Evolutionary conservation across 2,888 invertebrate species (phyloP).

Genomic region (Sarcophaga caerulescens): DNA sequence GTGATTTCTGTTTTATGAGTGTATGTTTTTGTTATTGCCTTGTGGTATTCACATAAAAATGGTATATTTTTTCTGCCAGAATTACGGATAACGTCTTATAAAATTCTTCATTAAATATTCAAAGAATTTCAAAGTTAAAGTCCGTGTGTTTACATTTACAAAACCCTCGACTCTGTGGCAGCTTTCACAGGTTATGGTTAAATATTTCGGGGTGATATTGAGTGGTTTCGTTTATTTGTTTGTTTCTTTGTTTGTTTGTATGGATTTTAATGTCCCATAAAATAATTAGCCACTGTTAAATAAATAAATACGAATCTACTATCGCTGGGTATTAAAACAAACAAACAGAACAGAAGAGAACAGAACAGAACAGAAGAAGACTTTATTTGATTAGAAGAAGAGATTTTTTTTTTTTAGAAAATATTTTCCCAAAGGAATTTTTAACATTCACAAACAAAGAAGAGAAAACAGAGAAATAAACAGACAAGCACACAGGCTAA

Average conservation of each 20-base stretch:
- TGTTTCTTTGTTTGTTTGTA: constrained; percentile 23
- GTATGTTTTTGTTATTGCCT: background rate
- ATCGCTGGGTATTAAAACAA: background rate
- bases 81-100: constrained; percentile 43
- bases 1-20: background rate
- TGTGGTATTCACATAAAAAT: background rate
- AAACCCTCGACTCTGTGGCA: background rate
- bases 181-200: constrained; percentile 54
- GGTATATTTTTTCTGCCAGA: constrained; percentile 28
- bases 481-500: background rate
- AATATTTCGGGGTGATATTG: constrained; percentile 1
- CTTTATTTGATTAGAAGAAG: constrained; percentile 58
- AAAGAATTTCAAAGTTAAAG: constrained; percentile 49
- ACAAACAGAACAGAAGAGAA: background rate
- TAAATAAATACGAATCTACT: background rate
- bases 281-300: constrained; percentile 64
- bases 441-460: background rate
- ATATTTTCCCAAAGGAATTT: constrained; percentile 51
- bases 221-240: background rate
- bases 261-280: constrained; percentile 52
- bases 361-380: background rate
- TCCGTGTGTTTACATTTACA: constrained; percentile 41
- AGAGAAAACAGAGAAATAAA: background rate
- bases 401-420: constrained; percentile 11
- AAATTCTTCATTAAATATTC: constrained; percentile 57